Evolutionary conservation across 2,113 vertebrate genomes (phyloP).

Genomic region (Heterochromis multidens): DNA sequence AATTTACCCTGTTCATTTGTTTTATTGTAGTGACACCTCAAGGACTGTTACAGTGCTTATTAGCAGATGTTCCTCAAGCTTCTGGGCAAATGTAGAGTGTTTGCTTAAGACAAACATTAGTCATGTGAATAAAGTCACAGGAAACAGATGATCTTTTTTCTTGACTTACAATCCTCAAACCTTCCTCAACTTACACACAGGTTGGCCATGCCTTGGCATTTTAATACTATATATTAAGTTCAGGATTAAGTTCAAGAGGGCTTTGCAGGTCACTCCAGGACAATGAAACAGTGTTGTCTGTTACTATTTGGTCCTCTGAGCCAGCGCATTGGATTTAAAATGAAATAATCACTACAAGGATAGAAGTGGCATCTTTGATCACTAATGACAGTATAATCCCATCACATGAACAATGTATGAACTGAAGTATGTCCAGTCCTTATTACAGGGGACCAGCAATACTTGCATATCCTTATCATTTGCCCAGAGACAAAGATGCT

Average conservation of each 20-base stretch:
- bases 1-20: neutral
- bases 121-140: conserved; percentile 32
- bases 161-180: neutral
- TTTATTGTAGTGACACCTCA: neutral
- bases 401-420: neutral
- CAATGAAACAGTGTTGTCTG: neutral
- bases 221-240: neutral
- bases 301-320: neutral
- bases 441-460: neutral
- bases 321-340: neutral
- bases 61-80: neutral
- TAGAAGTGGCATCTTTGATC: neutral
- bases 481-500: neutral
- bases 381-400: neutral
- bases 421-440: neutral
- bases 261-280: neutral
- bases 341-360: neutral
- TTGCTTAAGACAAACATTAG: conserved; percentile 27
- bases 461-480: neutral
- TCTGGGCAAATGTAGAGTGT: neutral
- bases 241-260: neutral
- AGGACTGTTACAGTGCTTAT: neutral
- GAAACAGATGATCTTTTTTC: neutral
- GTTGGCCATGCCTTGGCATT: neutral
- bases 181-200: neutral